Evolutionary conservation across 2,113 vertebrate species (phyloP), one percentile per base, ranked within the genome.

Genomic region (Tor tambroides): DNA sequence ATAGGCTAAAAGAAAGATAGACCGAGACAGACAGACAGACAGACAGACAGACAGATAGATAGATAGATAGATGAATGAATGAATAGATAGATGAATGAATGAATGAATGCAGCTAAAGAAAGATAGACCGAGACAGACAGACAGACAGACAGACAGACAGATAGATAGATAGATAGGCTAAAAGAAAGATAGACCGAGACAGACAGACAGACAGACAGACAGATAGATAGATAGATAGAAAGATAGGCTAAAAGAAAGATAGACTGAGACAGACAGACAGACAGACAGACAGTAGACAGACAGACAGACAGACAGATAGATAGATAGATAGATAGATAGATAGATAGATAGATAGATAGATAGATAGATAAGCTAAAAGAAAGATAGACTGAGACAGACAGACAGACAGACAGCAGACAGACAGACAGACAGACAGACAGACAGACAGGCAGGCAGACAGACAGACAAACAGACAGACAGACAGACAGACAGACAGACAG

Each of bases 11-110:
- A n/a, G n/a, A n/a, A n/a, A n/a, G n/a, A n/a, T n/a, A n/a, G n/a
- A n/a, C n/a, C n/a, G n/a, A n/a, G n/a, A 75, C 0, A 11, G 8
- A 75, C 0, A 26, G 38, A 75, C 0, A 43, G 35, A 28, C 0
- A 77, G 74, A 46, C 0, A 76, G 74, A 77, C 0, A 51, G 43
- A 77, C 0, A 77, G 43, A 49, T 2, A 74, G 30, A 71, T 0
- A 71, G 17, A 71, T 0, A 35, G 17, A 51, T 0, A 51, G 75
- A 51, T 0, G 19, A n/a, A 77, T 1, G 32, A 49, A 71, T 6
- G 12, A 32, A 72, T 38, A 23, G 41, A 56, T 21, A 49, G 26
- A 85, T 1, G n/a, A n/a, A n/a, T n/a, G n/a, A n/a, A n/a, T n/a
- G n/a, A n/a, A n/a, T n/a, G n/a, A n/a, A n/a, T n/a, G n/a, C n/a